Evolutionary conservation across 2,888 invertebrate species (phyloP).

Genomic region (Teinopalpus imperialis): DNA sequence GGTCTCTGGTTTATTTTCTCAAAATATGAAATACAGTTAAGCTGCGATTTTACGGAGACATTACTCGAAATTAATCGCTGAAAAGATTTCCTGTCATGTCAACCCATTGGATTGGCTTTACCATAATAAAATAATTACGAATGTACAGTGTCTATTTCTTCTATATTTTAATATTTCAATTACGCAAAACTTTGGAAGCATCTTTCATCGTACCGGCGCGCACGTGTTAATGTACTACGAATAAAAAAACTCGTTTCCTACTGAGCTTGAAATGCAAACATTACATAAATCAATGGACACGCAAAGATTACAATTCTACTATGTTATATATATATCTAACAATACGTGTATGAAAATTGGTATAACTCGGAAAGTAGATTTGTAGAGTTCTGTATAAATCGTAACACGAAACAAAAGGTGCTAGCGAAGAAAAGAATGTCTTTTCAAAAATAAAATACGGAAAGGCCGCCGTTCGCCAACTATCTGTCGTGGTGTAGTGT

Average conservation of each 20-base stretch:
- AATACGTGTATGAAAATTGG: constrained; percentile 4
- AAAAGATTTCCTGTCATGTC: too few species aligned
- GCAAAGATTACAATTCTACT: constrained; percentile 4
- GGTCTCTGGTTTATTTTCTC: too few species aligned
- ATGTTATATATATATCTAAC: neutral
- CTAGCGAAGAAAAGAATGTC: constrained; percentile 48
- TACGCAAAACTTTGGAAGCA: too few species aligned
- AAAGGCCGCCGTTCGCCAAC: constrained; percentile 67
- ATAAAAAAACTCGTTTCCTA: neutral
- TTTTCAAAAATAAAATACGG: constrained; percentile 72
- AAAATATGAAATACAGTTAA: too few species aligned
- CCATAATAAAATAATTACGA: too few species aligned
- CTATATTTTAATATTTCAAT: too few species aligned
- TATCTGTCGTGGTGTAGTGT: constrained; percentile 62
- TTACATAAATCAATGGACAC: constrained; percentile 14
- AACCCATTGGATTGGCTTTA: too few species aligned
- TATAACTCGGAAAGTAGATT: constrained; percentile 2
- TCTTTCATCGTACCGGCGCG: too few species aligned
- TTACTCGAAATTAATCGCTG: too few species aligned
- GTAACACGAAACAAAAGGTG: constrained; percentile 63
- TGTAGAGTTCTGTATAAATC: neutral
- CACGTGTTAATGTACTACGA: neutral
- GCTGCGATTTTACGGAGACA: too few species aligned
- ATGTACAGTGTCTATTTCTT: too few species aligned
- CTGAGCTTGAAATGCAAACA: neutral